These are phyloP conservation scores for Creontiades dilutus DNA, from an alignment of 2,888 invertebrate genomes.

Conservation along the genomic window DNA sequence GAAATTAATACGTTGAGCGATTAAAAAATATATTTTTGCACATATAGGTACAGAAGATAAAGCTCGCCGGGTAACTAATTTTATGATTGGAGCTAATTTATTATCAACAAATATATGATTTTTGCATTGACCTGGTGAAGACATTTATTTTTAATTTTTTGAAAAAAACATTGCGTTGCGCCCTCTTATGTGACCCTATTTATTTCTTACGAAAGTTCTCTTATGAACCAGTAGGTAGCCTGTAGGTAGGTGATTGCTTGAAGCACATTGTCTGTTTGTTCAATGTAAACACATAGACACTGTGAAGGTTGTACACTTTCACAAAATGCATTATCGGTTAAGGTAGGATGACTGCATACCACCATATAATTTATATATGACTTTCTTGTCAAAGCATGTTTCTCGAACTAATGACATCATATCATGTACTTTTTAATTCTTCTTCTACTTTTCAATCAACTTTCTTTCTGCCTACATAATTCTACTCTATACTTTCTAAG, in stretches of 20 bases:
- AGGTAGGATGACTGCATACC: not conserved
- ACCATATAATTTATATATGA: not conserved
- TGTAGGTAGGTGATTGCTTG: not conserved
- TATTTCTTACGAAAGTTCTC: no score
- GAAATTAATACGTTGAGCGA: no score
- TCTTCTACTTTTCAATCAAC: not conserved
- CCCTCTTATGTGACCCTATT: no score
- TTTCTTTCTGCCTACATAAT: not conserved
- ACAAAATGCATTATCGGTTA: not conserved
- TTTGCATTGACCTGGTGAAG: no score
- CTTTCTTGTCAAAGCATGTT: slow-evolving; percentile 17
- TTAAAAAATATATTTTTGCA: no score
- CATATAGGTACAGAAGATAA: no score
- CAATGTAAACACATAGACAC: not conserved
- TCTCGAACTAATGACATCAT: not conserved
- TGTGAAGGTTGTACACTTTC: not conserved
- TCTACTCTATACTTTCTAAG: slow-evolving; percentile 14
- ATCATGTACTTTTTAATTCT: not conserved
- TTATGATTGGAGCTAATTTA: no score
- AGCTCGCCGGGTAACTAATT: no score
- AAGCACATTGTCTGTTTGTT: slow-evolving; percentile 6
- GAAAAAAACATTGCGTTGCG: no score
- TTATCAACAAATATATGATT: no score
- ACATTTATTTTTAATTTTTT: no score
- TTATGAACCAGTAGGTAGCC: no score